Evolutionary conservation across 2,797 vertebrate species (phyloP), one percentile per base, ranked within the genome.

Genomic region (Chloroceryle amazona): DNA sequence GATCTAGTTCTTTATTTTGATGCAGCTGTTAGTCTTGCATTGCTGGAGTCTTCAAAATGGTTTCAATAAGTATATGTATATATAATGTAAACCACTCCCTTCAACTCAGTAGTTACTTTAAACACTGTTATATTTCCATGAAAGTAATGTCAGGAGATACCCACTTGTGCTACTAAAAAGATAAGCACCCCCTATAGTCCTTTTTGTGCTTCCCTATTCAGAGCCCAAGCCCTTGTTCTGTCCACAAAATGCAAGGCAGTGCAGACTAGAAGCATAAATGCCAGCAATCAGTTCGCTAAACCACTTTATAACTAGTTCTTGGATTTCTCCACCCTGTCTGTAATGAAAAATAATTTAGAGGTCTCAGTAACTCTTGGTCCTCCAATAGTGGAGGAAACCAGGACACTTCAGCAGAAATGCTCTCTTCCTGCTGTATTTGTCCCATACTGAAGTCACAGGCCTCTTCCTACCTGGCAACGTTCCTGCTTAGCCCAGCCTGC

Each of bases 381-480:
- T 58, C 22, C 0, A 3, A 2, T 0, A 11, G 0, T 0, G 15
- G 31, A 57, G 47, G 19, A 51, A 8, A 33, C 9, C 13, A 15
- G 25, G n/a, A 28, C 19, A 20, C 13, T 61, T 23, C n/a, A 15
- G 33, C n/a, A 55, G 25, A 60, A 65, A 28, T 1, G 1, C 0
- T 3, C 14, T 37, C 13, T 3, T 37, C 13, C 19, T 11, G 37
- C 46, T 66, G 52, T 42, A 15, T 41, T 18, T 1, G 0, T 13
- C 7, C 54, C 2, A 0, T 5, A 35, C 44, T 11, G 7, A 33
- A 37, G 17, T 15, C 1, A 0, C 3, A 37, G 57, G 10, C 25
- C 1, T 1, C 3, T 11, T 57, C 21, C 35, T 25, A 54, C 39
- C 28, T 65, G 3, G 31, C 33, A 14, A 41, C 2, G 3, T 2